These are phyloP conservation scores for Homarus gammarus DNA, from an alignment of 2,888 invertebrate species.

Conservation along the genomic window DNA sequence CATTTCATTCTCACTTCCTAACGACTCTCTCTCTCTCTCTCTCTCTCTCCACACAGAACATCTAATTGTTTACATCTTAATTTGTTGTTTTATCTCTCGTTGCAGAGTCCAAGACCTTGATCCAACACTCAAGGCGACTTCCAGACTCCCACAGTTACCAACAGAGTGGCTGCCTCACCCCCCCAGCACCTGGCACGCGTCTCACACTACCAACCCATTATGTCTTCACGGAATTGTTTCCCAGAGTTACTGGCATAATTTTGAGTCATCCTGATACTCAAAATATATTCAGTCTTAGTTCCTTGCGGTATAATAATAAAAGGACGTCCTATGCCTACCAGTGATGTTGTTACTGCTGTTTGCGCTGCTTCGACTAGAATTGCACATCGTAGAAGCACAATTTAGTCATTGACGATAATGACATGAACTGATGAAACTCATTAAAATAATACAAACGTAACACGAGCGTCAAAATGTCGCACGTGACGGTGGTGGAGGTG, in stretches of 20 bases:
- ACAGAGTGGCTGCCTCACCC: neutral
- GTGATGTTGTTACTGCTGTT: no score
- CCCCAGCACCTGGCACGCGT: neutral
- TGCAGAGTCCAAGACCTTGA: neutral
- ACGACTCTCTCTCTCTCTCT: no score
- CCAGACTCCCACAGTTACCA: neutral
- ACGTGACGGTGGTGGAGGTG: slow-evolving; percentile 52
- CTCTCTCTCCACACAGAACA: no score
- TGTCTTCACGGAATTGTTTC: neutral
- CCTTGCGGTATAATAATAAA: neutral
- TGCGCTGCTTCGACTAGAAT: neutral
- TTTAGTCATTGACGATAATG: no score
- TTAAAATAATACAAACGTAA: neutral
- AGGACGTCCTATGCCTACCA: neutral
- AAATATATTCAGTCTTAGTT: neutral
- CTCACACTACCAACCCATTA: neutral
- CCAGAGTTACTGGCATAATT: neutral
- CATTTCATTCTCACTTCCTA: no score
- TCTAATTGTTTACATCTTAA: no score
- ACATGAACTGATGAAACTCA: neutral
- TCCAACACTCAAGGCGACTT: neutral
- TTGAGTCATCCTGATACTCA: neutral
- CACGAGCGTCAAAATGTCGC: slow-evolving; percentile 26
- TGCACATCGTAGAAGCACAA: neutral
- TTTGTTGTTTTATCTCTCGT: neutral